These are phyloP conservation scores for Varanus salvator DNA, from an alignment of 2,113 vertebrate genomes.

Conservation along the genomic window DNA sequence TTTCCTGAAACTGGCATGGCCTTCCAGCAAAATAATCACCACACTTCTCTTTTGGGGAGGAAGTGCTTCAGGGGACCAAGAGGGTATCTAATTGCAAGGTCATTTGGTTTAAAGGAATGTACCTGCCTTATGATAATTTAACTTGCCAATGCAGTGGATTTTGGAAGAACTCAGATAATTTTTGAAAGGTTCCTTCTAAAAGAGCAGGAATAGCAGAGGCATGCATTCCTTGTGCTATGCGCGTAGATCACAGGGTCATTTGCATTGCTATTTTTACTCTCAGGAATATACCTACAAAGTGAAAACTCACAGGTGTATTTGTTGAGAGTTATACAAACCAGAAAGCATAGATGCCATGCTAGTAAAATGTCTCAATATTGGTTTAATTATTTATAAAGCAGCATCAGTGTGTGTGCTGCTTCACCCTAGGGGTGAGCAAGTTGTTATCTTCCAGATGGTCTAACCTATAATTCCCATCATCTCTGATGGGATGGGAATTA, in stretches of 20 bases:
- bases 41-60: constrained; percentile 23
- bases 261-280: not conserved
- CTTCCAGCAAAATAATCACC: constrained; percentile 50
- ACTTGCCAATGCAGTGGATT: not conserved
- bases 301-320: not conserved
- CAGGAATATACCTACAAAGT: not conserved
- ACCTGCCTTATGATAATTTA: not conserved
- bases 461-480: too few species aligned
- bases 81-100: constrained; percentile 6
- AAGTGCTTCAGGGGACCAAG: constrained; percentile 29
- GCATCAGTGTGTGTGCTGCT: not conserved
- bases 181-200: constrained; percentile 40
- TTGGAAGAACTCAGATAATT: constrained; percentile 31
- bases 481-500: too few species aligned
- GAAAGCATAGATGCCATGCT: not conserved
- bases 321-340: not conserved
- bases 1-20: constrained; percentile 50
- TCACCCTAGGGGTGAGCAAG: too few species aligned
- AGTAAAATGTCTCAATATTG: not conserved
- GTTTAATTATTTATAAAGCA: not conserved
- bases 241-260: constrained; percentile 21
- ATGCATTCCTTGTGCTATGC: constrained; percentile 59
- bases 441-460: too few species aligned
- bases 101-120: not conserved
- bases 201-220: constrained; percentile 52